Percentiles rank a stretch among this genome's conserved stretches.
phyloP scores from a whole-genome alignment of 2,113 vertebrate species.

The Gnathonemus longibarbis region DNA sequence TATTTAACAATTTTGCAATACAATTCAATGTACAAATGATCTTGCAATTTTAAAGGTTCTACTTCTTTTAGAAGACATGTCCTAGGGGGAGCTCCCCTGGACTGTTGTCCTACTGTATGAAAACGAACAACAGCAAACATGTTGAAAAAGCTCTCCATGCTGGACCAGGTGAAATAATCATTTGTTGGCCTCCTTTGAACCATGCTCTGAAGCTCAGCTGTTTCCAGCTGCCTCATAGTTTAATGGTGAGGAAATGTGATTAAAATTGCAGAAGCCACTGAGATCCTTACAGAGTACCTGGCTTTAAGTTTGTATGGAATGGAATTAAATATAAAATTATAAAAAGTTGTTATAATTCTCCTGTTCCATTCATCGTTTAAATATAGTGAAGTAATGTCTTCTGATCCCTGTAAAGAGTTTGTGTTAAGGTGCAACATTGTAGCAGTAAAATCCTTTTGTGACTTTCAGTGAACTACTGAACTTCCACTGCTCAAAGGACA shows the following conservation, averaged over 20 bases:
- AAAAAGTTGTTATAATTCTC: conserved; percentile 44
- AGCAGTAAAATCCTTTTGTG: conserved; percentile 36
- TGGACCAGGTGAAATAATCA: conserved; percentile 26
- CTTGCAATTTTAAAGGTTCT: neutral
- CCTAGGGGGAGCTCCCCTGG: neutral
- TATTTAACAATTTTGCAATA: neutral
- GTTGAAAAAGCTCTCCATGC: neutral
- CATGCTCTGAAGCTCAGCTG: conserved; percentile 4
- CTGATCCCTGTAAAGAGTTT: conserved; percentile 38
- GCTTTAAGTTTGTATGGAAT: conserved; percentile 31
- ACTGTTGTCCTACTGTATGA: neutral
- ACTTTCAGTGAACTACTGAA: neutral
- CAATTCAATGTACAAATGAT: neutral
- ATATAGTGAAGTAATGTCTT: conserved; percentile 53
- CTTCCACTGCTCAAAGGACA: neutral
- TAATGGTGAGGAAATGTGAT: conserved; percentile 22
- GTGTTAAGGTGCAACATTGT: conserved; percentile 17
- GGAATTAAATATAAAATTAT: conserved; percentile 37
- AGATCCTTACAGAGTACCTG: conserved; percentile 31
- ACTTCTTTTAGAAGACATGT: neutral
- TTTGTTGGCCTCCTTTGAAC: neutral
- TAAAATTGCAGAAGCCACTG: conserved; percentile 31
- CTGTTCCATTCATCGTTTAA: conserved; percentile 38
- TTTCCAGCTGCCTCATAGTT: conserved; percentile 37
- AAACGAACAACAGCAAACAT: neutral